These are phyloP conservation scores for Piaya cayana DNA, from an alignment of 2,113 vertebrate species.

Conservation along the genomic window DNA sequence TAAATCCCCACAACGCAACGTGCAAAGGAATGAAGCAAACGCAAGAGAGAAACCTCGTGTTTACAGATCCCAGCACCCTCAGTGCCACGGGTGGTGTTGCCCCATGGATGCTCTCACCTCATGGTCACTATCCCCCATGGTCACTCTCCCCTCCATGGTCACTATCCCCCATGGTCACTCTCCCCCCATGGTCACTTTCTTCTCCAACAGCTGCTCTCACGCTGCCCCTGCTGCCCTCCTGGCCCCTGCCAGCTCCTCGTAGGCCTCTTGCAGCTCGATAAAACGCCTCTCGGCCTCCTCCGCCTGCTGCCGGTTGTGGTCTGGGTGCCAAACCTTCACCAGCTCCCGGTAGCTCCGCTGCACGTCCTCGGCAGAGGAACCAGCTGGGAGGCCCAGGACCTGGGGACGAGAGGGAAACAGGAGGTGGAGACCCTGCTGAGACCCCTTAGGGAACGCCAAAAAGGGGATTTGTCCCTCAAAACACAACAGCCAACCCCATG, in stretches of 20 bases:
- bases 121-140: too few relatives aligned
- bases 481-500: too few relatives aligned
- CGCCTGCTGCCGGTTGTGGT: slow-evolving; percentile 80
- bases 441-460: neutral
- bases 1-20: fast-evolving
- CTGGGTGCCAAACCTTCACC: slow-evolving; percentile 89
- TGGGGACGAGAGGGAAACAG: slow-evolving; percentile 18
- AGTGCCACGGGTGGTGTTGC: too few relatives aligned
- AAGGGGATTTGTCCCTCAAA: neutral
- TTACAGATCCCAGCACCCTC: fast-evolving
- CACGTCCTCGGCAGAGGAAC: slow-evolving; percentile 83
- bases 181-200: too few relatives aligned
- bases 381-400: slow-evolving; percentile 79
- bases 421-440: neutral
- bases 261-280: slow-evolving; percentile 86
- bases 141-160: too few relatives aligned
- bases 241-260: slow-evolving; percentile 76
- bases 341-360: slow-evolving; percentile 81
- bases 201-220: too few relatives aligned
- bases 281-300: slow-evolving; percentile 83
- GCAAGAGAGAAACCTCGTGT: neutral
- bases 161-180: too few relatives aligned
- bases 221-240: neutral
- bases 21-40: neutral
- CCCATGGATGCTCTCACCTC: too few relatives aligned